Base-by-base conservation (phyloP, 2,113 vertebrate species). In the Podarcis cretensis region DNA sequence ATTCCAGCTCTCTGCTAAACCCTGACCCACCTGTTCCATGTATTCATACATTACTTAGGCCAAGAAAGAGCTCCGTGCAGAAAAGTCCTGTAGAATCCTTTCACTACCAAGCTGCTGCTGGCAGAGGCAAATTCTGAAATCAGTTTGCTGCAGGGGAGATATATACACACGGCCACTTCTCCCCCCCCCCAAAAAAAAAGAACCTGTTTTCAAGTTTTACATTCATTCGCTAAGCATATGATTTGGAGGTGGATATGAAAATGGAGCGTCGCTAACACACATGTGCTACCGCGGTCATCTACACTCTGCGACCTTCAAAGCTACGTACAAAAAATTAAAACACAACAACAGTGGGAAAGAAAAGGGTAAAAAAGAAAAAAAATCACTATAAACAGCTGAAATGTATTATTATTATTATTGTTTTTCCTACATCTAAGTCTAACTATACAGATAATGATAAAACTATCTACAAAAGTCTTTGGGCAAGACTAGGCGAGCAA, bases 361-460 rank as follows among this genome's bases (percentile, higher is more conserved):
- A 32, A 37, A 43, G 35, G 35, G 16, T 2, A 18, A 54, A 30
- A 23, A 32, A 35, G 69, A 23, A 40, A 76, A 48, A 54, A 54
- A 54, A 54, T 54, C 23, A 81, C 69, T 82, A 63, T 63, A 77
- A 89, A 85, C 83, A 81, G 43, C 80, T 76, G 78, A 77, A 37
- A 82, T 87, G 84, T 66, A 35, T 71, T 86, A 54, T 54, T 54
- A 54, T 81, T 77, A 6, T 59, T 16, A 4, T 5, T 63, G 14
- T 63, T 63, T 59, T 86, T 90, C 89, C 87, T 90, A 87, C 35
- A 87, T 89, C 68, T 40, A 77, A 21, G 91, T 68, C 74, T 85
- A 85, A 54, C 79, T 90, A 90, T 76, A 86, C 69, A 90, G 79
- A 77, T 8, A 86, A 75, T 86, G 71, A 76, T 74, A 37, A 37